Percentiles rank a stretch among this genome's conserved stretches.
These are phyloP conservation scores for Microctonus brassicae DNA, from an alignment of 2,888 invertebrate species.

Conservation along the genomic window DNA sequence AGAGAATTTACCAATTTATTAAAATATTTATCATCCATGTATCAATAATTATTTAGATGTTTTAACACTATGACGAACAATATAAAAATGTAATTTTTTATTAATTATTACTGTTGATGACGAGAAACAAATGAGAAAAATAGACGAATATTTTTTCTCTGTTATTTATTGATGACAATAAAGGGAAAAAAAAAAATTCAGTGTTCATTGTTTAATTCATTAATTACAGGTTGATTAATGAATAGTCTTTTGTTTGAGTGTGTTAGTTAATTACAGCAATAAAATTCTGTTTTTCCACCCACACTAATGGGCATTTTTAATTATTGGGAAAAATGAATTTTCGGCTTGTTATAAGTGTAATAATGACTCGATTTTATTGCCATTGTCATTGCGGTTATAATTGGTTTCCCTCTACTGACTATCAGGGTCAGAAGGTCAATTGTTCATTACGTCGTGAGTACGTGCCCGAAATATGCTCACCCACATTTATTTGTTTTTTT, in stretches of 20 bases:
- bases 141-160: background rate
- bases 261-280: background rate
- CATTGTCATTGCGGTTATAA: constrained; percentile 45
- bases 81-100: background rate
- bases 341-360: background rate
- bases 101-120: background rate
- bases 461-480: constrained; percentile 3
- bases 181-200: too few relatives aligned
- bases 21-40: too few relatives aligned
- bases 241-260: background rate
- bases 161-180: too few relatives aligned
- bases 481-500: background rate
- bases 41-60: too few relatives aligned
- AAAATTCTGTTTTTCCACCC: background rate
- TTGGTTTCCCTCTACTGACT: constrained; percentile 54
- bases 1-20: background rate
- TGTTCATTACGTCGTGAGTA: constrained; percentile 62
- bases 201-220: background rate
- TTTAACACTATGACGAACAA: too few relatives aligned
- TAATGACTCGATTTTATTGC: constrained; percentile 23
- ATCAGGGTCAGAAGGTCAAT: constrained; percentile 63
- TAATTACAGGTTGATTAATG: background rate
- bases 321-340: constrained; percentile 20
- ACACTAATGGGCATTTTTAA: background rate
- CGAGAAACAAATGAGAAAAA: too few relatives aligned